Evolutionary conservation across 1,140 invertebrate genomes (phyloP), one percentile per base, ranked within the genome.

Genomic region (Cotesia typhae): DNA sequence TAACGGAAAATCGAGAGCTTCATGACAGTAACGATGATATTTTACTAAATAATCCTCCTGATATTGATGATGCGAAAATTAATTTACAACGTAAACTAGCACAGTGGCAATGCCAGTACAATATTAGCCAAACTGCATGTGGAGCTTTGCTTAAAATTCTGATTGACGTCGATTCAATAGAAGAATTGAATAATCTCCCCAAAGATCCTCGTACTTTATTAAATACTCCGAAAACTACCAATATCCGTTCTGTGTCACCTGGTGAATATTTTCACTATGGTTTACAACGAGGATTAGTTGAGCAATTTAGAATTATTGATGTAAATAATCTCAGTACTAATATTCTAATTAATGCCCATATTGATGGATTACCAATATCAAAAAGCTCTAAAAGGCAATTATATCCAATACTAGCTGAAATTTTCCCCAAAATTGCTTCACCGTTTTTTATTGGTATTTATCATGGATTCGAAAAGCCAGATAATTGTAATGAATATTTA

Each of bases 391-490:
- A 17, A 17, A 17, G 17, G 17, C 17, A 0, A 17, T 17, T 17
- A 17, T 17, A 17, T 71, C 78, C 78, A 14, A 80, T 80, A 61
- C 60, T 80, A 59, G 74, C 57, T 4, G 5, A 64, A 60, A 67
- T 78, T 9, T 70, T 36, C 66, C 47, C 36, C 2, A 28, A 55
- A 55, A 36, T 81, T 36, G 9, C n/a, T 35, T 10, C 37, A 36
- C 72, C 65, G 7, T 73, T 74, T 57, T 37, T 74, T 4, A 67
- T 79, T 59, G 77, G 75, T 10, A 55, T 76, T 38, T 78, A 81
- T 71, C 78, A 76, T 74, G 75, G 77, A 28, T n/a, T 36, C 12
- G 60, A 71, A 20, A 81, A 80, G 66, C 75, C 80, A 12, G 4
- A 37, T 60, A 53, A 20, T 67, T 70, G 59, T 38, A 68, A 55